These are phyloP conservation scores for Prosopocoilus inquinatus DNA, from an alignment of 2,888 invertebrate genomes.

Conservation along the genomic window DNA sequence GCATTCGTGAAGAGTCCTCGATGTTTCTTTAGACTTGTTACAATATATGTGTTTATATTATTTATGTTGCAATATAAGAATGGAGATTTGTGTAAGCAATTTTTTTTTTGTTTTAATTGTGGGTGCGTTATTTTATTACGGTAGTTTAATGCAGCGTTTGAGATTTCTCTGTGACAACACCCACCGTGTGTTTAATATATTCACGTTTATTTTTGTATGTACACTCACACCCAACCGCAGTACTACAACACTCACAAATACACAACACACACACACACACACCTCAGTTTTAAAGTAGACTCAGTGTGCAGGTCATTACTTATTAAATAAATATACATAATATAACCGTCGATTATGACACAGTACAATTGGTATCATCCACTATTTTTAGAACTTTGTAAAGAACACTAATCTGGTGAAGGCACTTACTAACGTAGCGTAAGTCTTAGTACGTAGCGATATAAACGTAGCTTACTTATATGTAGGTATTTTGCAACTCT, in stretches of 20 bases:
- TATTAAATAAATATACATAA: conserved; percentile 14
- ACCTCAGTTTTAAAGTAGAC: conserved; percentile 21
- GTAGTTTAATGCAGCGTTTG: not conserved
- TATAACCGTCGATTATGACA: conserved; percentile 16
- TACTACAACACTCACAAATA: too few relatives aligned
- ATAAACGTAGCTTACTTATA: conserved; percentile 17
- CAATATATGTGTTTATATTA: conserved; percentile 27
- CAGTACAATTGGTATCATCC: conserved; percentile 29
- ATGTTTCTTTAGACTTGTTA: conserved; percentile 19
- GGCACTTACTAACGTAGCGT: conserved; percentile 51
- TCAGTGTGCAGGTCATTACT: conserved; percentile 18
- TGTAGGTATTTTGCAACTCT: conserved; percentile 35
- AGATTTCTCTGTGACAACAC: conserved; percentile 2
- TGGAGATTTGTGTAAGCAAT: conserved; percentile 3
- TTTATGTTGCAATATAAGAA: conserved; percentile 38
- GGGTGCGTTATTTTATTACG: conserved; percentile 26
- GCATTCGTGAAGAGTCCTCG: conserved; percentile 46
- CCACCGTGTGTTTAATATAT: conserved; percentile 17
- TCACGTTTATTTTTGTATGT: conserved; percentile 11
- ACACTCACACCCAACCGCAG: not conserved
- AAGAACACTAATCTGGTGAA: conserved; percentile 51
- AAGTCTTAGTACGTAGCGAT: conserved; percentile 22
- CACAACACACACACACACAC: conserved; percentile 19
- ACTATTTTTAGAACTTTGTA: conserved; percentile 39
- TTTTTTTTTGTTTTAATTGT: conserved; percentile 28